Evolutionary conservation across 2,888 invertebrate species (phyloP), one percentile per base, ranked within the genome.

Genomic region (Plagodis dolabraria): DNA sequence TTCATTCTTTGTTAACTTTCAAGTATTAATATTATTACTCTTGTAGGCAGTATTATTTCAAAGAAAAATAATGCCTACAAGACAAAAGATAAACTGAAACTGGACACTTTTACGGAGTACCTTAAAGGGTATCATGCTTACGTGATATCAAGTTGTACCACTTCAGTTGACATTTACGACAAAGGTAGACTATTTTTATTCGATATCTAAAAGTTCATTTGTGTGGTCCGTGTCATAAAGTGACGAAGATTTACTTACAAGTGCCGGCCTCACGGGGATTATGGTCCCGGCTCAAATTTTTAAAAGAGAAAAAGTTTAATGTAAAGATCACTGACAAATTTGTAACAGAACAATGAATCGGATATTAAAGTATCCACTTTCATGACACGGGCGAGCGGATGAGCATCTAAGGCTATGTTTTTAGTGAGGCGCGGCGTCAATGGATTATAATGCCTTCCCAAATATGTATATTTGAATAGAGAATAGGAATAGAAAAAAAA

Each of bases 261-360:
- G 82, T 76, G 80, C 77, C 75, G 76, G 80, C 78, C 83, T 82
- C 80, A 80, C 72, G 77, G 78, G 84, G 89, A 92, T 91, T 92
- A 92, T 92, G 83, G 83, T 81, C 87, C 86, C 87, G 75, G 83
- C 85, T 92, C 89, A 84, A 85, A 82, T 91, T 92, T 61, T 85
- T 84, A 86, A 86, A 87, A 82, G 83, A 82, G 82, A 88, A 91
- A 92, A 90, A 89, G 87, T 89, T 89, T 85, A 85, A 89, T 92
- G 89, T 90, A 83, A 91, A 91, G 92, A 92, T 92, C 92, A 87
- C 91, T 92, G 91, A 92, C 92, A 92, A 92, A 92, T 92, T 92
- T 92, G 91, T 92, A 91, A 92, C 92, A 92, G 91, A 90, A 92
- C 92, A 92, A 92, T 92, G 92, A 91, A 86, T 92, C 85, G 89